Evolutionary conservation across 92 coral and sea anemone species (phyloP).

Genomic region (Zoanthus sansibaricus): DNA sequence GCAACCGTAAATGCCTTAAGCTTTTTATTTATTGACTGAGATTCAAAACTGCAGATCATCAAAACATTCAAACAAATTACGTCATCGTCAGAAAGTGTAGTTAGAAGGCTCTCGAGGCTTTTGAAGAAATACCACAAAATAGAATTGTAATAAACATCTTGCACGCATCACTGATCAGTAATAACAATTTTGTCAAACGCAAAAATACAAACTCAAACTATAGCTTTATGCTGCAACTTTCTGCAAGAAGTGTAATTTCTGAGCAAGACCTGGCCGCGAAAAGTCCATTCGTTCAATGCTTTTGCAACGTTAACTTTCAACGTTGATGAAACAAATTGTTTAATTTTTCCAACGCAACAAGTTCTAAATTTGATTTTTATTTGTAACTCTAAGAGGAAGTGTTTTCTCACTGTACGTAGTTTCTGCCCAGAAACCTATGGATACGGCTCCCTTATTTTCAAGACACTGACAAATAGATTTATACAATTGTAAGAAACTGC

Average conservation of each 20-base stretch:
- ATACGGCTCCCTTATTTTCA: neutral
- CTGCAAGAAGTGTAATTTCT: neutral
- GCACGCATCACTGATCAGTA: conserved; percentile 40
- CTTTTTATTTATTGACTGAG: neutral
- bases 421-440: neutral
- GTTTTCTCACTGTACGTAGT: neutral
- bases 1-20: neutral
- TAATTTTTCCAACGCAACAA: conserved; percentile 26
- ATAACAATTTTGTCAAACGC: neutral
- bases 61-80: neutral
- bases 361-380: neutral
- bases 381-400: neutral
- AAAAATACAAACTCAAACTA: neutral
- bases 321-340: neutral
- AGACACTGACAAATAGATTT: neutral
- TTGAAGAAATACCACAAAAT: conserved; percentile 32
- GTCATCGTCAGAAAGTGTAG: conserved; percentile 14
- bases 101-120: conserved; percentile 19
- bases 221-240: neutral
- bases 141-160: conserved; percentile 31
- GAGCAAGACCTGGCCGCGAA: neutral
- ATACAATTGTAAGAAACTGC: conserved; percentile 36
- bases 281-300: neutral
- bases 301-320: neutral
- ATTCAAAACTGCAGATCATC: neutral